phyloP scores from a whole-genome alignment of 2,888 invertebrate species.

The Augochlorella aurata region DNA sequence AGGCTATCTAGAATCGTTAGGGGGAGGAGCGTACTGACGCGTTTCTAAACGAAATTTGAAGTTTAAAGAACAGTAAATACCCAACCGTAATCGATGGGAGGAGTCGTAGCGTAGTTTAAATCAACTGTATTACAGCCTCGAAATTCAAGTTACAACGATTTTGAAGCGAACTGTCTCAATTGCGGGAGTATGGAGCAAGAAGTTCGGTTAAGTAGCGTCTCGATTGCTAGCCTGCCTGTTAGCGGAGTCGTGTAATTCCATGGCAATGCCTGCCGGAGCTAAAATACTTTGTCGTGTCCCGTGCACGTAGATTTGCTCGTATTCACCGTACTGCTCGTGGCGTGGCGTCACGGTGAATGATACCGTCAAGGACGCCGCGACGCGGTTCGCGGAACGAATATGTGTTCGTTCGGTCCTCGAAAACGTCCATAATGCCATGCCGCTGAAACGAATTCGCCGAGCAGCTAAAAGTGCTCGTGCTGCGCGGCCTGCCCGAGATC shows the following conservation, averaged over 20 bases:
- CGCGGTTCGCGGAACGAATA: constrained; percentile 3
- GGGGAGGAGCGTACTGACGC: not conserved
- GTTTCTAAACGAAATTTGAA: not conserved
- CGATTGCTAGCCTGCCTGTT: not conserved
- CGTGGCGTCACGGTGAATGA: constrained; percentile 28
- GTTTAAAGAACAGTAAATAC: not conserved
- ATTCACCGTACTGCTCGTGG: constrained; percentile 3
- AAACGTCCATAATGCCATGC: constrained; percentile 12
- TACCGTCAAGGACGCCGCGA: constrained; percentile 13
- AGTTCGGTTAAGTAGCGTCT: not conserved
- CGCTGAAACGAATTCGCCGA: constrained; percentile 14
- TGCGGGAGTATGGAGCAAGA: not conserved
- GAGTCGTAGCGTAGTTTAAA: not conserved
- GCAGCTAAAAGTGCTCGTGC: not conserved
- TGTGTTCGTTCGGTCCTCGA: constrained; percentile 33
- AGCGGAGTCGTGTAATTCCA: constrained; percentile 21
- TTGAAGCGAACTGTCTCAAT: not conserved
- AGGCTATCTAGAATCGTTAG: not conserved
- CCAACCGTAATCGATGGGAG: not conserved
- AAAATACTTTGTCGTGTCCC: constrained; percentile 15
- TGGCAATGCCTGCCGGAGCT: constrained; percentile 15
- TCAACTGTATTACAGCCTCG: not conserved
- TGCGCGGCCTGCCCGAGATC: not conserved
- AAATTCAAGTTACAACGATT: not conserved
- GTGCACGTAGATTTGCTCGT: not conserved